Evolutionary conservation across 2,888 invertebrate genomes (phyloP).

Genomic region (Eucera pruinosa): DNA sequence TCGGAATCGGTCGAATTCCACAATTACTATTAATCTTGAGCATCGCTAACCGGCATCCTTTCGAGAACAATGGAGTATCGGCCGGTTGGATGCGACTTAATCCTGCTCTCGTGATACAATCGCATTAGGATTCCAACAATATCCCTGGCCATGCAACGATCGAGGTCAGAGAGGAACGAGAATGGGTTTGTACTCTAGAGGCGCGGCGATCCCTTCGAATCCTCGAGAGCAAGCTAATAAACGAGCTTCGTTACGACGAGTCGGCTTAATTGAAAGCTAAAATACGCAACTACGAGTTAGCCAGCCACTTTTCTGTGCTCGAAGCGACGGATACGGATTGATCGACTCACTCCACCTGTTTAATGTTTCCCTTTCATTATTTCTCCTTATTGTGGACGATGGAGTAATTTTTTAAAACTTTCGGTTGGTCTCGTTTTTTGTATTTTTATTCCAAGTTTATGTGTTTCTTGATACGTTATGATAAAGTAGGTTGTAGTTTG

Average conservation of each 20-base stretch:
- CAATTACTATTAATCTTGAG: constrained; percentile 47
- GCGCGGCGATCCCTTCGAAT: constrained; percentile 5
- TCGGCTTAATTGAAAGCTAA: constrained; percentile 45
- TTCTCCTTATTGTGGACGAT: neutral
- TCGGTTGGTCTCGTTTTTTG: too few relatives aligned
- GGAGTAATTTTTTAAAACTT: too few relatives aligned
- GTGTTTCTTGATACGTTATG: too few relatives aligned
- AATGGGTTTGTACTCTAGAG: constrained; percentile 6
- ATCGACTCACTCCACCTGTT: neutral
- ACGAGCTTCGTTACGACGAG: constrained; percentile 30
- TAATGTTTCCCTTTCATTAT: neutral
- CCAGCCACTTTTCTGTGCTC: constrained; percentile 10
- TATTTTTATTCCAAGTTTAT: too few relatives aligned
- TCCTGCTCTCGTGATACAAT: constrained; percentile 61
- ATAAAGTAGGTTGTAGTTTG: too few relatives aligned
- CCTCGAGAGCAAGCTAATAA: constrained; percentile 24
- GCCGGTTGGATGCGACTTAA: constrained; percentile 49
- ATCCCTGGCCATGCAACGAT: constrained; percentile 30
- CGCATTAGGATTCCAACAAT: constrained; percentile 62
- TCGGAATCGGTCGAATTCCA: constrained; percentile 26
- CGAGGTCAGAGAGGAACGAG: constrained; percentile 17
- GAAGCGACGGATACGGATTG: neutral
- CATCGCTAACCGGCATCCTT: constrained; percentile 23
- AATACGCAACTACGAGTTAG: constrained; percentile 8
- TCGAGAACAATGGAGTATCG: constrained; percentile 37